phyloP scores from a whole-genome alignment of 2,888 invertebrate genomes.

The Drosophila lacicola region DNA sequence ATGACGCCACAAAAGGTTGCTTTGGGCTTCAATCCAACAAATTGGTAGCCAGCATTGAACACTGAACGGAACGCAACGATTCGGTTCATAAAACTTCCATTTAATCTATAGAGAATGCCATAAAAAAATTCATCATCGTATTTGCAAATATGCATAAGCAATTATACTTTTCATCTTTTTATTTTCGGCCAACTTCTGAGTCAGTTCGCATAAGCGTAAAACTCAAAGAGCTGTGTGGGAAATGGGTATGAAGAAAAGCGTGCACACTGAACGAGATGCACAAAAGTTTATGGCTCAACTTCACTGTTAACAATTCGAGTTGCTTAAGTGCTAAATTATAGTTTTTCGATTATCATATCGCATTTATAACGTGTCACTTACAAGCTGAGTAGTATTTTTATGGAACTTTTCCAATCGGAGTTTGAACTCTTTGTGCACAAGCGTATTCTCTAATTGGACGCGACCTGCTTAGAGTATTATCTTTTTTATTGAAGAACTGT shows the following conservation, averaged over 20 bases:
- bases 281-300: constrained; percentile 32
- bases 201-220: constrained; percentile 16
- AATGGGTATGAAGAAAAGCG: constrained; percentile 12
- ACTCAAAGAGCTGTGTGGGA: constrained; percentile 1
- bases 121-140: constrained; percentile 59
- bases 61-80: constrained; percentile 10
- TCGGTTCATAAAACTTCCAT: constrained; percentile 53
- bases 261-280: constrained; percentile 24
- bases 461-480: not conserved
- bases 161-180: constrained; percentile 44
- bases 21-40: constrained; percentile 50
- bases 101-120: constrained; percentile 57
- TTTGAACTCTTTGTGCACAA: not conserved
- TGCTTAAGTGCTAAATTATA: constrained; percentile 38
- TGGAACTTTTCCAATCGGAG: not conserved
- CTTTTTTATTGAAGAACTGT: not conserved
- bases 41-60: constrained; percentile 42
- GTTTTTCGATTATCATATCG: constrained; percentile 25
- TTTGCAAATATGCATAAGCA: constrained; percentile 52
- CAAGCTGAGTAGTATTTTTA: constrained; percentile 15
- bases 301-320: constrained; percentile 34
- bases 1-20: constrained; percentile 68
- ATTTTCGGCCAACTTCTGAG: constrained; percentile 21
- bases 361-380: constrained; percentile 8
- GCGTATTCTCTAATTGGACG: not conserved